Evolutionary conservation across 2,113 vertebrate genomes (phyloP), one percentile per base, ranked within the genome.

Genomic region (Empidonax alnorum): DNA sequence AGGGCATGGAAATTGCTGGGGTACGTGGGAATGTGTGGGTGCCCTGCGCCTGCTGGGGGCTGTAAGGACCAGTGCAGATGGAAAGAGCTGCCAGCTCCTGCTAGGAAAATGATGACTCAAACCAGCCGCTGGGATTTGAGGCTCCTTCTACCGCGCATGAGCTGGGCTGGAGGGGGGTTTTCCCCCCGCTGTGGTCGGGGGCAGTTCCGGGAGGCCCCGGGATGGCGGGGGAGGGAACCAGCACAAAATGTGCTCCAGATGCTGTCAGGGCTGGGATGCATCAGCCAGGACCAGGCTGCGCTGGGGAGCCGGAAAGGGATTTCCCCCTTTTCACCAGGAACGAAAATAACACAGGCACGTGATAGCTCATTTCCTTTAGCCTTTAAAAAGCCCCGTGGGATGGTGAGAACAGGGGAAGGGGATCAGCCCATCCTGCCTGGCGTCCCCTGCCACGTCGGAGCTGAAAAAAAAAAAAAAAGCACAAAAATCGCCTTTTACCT

Each of bases 241-340:
- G 1, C 3, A 7, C 63, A 13, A 44, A 89, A 56, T 21, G 2
- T 3, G 16, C n/a, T 84, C n/a, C 65, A 22, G 77, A 39, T 58
- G 59, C 67, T 17, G 17, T 24, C 10, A 2, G 31, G 76, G 75
- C 56, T 6, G 19, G 63, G 73, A 58, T 37, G 28, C 4, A 12
- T 35, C 63, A 61, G 42, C 63, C 59, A 39, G 73, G 59, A 77
- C 8, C n/a, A 7, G 4, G 28, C 68, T 63, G 56, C 33, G 59
- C 55, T 71, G 56, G 65, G 74, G 79, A 91, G 90, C 92, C 19
- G 25, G 92, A 93, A 95, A 93, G 31, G 84, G 92, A 93, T 78
- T 86, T 78, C 4, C 50, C 85, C 44, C 28, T 42, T 76, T 92
- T 89, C 87, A 72, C 87, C 52, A 2, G 87, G 85, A 84, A 93